phyloP scores from a whole-genome alignment of 2,113 vertebrate genomes.

The Proterorhinus semilunaris region DNA sequence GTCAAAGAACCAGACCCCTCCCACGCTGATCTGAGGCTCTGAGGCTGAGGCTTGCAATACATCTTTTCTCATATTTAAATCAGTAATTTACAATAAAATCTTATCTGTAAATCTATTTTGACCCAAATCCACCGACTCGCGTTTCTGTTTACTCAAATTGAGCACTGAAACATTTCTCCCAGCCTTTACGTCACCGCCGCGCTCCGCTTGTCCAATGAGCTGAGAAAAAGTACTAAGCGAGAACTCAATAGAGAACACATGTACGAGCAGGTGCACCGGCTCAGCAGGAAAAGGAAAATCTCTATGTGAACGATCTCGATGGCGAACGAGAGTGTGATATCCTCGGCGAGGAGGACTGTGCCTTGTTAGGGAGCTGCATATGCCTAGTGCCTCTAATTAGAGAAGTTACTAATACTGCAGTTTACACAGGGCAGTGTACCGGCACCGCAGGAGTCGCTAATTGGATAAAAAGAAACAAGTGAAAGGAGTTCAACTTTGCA shows the following conservation, averaged over 20 bases:
- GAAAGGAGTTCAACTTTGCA: background rate
- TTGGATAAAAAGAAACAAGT: conserved; percentile 51
- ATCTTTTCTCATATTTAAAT: no score
- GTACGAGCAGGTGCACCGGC: conserved; percentile 19
- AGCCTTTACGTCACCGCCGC: no score
- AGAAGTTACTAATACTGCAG: conserved; percentile 25
- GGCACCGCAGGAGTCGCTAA: conserved; percentile 54
- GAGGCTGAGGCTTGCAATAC: no score
- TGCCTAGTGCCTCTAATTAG: conserved; percentile 53
- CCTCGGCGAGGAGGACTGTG: conserved; percentile 3
- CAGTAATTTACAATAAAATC: no score
- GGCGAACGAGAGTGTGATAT: background rate
- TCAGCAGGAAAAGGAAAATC: background rate
- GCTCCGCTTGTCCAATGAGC: conserved; percentile 18
- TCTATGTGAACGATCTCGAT: conserved; percentile 6
- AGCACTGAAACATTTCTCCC: no score
- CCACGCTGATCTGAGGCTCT: no score
- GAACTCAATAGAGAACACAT: background rate
- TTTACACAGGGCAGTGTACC: conserved; percentile 33
- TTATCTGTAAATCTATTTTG: no score
- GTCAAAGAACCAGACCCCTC: no score
- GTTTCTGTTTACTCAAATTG: no score
- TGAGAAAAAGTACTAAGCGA: background rate
- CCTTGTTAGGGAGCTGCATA: conserved; percentile 12
- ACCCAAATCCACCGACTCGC: no score